Evolutionary conservation across 2,797 vertebrate genomes (phyloP), one percentile per base, ranked within the genome.

Genomic region (Hypotaenidia okinawae): DNA sequence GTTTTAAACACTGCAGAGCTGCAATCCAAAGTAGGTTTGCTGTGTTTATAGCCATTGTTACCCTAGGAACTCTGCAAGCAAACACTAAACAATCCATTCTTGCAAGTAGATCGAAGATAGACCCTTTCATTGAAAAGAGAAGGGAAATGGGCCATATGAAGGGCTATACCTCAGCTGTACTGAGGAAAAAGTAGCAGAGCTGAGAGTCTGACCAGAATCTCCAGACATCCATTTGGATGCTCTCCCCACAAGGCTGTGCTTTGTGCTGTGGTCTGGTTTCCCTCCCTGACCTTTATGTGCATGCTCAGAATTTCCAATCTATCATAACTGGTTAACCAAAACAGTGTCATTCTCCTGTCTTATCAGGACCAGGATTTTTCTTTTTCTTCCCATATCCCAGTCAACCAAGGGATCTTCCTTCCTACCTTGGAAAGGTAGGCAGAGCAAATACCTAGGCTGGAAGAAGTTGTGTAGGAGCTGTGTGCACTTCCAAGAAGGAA

Each of bases 31-130:
- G 77, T 55, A 47, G 57, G 39, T 79, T 92, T 2, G 0, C 84
- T 93, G 84, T 96, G 59, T 89, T 90, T 93, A 57, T 54, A 30
- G 64, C 81, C 57, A 57, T 73, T 63, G 49, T 76, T 90, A 45
- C 61, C 59, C 32, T 2, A 62, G 80, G 90, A 92, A 49, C 84
- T 87, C 70, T 83, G 67, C 70, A 82, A 76, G 63, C 58, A 84
- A 84, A 54, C 33, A 41, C 61, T 76, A 89, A 84, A 47, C 79
- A 57, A 79, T 52, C 57, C 24, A 5, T 64, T 67, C 58, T 30
- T 76, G 47, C 14, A 49, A 82, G 51, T 0, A 63, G 63, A 94
- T 89, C 28, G 77, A 89, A 47, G 39, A 55, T 35, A 0, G 2
- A 76, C 63, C 55, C 39, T 73, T 90, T 72, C 55, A 70, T 14